Percentiles rank a stretch among this genome's conserved stretches.
These are phyloP conservation scores for Apantesis nais DNA, from an alignment of 2,888 invertebrate genomes.

Conservation along the genomic window DNA sequence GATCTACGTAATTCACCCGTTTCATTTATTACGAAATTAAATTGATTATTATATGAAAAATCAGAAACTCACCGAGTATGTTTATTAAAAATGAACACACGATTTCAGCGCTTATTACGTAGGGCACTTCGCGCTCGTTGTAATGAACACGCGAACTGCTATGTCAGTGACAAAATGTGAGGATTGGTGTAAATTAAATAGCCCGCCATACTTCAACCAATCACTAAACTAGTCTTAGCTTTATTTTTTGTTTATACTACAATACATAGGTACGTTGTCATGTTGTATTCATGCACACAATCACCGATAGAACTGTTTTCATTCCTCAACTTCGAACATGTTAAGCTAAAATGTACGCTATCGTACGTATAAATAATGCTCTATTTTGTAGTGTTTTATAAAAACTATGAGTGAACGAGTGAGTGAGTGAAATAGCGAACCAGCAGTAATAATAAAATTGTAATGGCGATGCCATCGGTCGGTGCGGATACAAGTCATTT, in stretches of 20 bases:
- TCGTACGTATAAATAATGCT: slow-evolving; percentile 33
- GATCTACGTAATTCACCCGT: slow-evolving; percentile 29
- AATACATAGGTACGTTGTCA: slow-evolving; percentile 67
- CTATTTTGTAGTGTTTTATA: slow-evolving; percentile 36
- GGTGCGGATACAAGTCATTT: slow-evolving; percentile 51
- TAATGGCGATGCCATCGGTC: slow-evolving; percentile 62
- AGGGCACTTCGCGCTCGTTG: slow-evolving; percentile 78
- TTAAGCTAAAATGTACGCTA: slow-evolving; percentile 51
- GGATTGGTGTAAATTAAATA: slow-evolving; percentile 78
- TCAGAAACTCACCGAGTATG: slow-evolving; percentile 78
- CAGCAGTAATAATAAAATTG: slow-evolving; percentile 46
- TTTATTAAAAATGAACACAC: slow-evolving; percentile 80
- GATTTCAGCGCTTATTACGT: slow-evolving; percentile 86
- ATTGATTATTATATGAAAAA: slow-evolving; percentile 52
- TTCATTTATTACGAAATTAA: slow-evolving; percentile 36
- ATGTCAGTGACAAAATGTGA: slow-evolving; percentile 65
- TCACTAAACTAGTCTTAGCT: slow-evolving; percentile 66
- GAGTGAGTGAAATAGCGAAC: slow-evolving; percentile 54
- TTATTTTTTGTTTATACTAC: slow-evolving; percentile 83
- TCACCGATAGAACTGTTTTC: slow-evolving; percentile 66
- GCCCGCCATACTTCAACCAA: slow-evolving; percentile 77
- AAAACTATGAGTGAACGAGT: slow-evolving; percentile 53
- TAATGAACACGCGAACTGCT: slow-evolving; percentile 73
- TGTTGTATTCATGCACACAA: slow-evolving; percentile 71
- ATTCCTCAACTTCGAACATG: slow-evolving; percentile 44